Percentiles rank a stretch among this genome's conserved stretches.
phyloP scores from a whole-genome alignment of 2,888 invertebrate genomes.

The Ectemnius cavifrons region DNA sequence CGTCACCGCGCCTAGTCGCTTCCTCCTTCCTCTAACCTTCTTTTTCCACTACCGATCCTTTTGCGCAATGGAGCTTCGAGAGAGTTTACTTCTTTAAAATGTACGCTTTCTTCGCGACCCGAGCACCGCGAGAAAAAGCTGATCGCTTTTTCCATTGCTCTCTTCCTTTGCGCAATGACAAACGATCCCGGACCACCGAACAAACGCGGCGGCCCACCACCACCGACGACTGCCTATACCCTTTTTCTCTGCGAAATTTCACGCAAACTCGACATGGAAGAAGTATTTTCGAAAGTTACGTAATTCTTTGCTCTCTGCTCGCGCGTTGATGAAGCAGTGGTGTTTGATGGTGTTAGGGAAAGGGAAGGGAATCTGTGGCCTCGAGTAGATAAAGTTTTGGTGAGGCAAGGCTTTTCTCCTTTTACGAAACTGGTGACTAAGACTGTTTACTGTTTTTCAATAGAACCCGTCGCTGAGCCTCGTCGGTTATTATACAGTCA shows the following conservation, averaged over 20 bases:
- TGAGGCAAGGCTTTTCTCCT: no score
- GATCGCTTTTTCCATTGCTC: background rate
- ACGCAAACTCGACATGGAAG: background rate
- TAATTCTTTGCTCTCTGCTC: background rate
- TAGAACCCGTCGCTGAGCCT: no score
- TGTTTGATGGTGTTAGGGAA: no score
- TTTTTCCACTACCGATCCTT: background rate
- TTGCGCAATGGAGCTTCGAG: conserved; percentile 17
- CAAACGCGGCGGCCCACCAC: background rate
- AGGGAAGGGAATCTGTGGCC: no score
- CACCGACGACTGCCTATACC: no score
- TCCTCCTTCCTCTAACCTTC: background rate
- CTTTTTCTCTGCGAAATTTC: background rate
- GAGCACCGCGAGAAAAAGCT: conserved; percentile 5
- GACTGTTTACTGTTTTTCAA: no score
- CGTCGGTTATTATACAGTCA: no score
- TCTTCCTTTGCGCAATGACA: background rate
- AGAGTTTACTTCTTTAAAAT: conserved; percentile 22
- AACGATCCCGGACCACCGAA: background rate
- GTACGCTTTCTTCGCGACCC: conserved; percentile 2
- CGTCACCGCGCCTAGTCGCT: no score
- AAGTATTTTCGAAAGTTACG: conserved; percentile 5
- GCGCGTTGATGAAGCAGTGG: no score
- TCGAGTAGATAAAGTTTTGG: no score
- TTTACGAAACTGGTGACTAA: no score